phyloP scores from a whole-genome alignment of 2,888 invertebrate genomes.

The Torymus auratus region DNA sequence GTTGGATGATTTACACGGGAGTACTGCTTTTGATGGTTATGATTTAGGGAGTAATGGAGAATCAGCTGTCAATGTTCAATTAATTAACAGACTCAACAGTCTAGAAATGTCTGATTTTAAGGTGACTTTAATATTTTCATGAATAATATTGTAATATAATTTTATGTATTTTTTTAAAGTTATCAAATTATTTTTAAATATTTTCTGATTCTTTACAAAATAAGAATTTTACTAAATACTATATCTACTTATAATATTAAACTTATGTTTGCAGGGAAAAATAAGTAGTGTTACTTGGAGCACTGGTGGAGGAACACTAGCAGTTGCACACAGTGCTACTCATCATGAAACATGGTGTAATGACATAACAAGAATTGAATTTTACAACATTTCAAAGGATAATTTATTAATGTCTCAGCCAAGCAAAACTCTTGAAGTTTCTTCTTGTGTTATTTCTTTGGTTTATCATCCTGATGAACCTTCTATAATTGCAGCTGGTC shows the following conservation, averaged over 20 bases:
- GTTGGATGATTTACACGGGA: conserved; percentile 71
- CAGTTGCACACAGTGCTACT: conserved; percentile 66
- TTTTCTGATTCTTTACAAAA: neutral
- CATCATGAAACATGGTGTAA: conserved; percentile 73
- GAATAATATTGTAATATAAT: neutral
- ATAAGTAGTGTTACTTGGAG: conserved; percentile 72
- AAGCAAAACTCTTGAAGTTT: conserved; percentile 67
- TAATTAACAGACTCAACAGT: conserved; percentile 67
- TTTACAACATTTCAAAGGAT: conserved; percentile 69
- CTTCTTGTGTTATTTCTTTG: conserved; percentile 76
- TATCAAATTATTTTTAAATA: neutral
- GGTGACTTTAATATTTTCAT: conserved; percentile 59
- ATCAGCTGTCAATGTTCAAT: conserved; percentile 61
- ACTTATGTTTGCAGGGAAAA: conserved; percentile 68
- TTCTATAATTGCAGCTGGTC: conserved; percentile 77
- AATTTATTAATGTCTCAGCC: conserved; percentile 65
- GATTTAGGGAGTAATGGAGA: conserved; percentile 64
- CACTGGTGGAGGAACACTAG: conserved; percentile 71
- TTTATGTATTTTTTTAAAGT: conserved; percentile 13
- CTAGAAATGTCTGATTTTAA: conserved; percentile 63
- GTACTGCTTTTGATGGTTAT: conserved; percentile 71
- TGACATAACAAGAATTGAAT: conserved; percentile 70
- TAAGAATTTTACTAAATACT: no score
- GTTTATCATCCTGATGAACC: conserved; percentile 78
- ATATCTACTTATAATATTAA: no score